Base-by-base conservation (phyloP, 2,797 vertebrate genomes). In the Sebastes kiyomatsui region DNA sequence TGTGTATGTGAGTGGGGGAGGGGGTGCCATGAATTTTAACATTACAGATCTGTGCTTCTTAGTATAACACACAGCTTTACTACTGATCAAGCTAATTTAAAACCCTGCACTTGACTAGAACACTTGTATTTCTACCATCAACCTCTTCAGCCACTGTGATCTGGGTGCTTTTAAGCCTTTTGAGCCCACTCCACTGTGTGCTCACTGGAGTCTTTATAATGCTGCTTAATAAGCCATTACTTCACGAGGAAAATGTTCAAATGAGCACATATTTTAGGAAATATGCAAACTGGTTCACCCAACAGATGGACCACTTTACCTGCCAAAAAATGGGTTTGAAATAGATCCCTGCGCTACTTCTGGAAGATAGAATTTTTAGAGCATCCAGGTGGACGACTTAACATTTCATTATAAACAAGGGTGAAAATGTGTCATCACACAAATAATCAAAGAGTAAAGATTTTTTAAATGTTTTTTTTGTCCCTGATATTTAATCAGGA, bases 241-340 rank as follows among this genome's bases (percentile, higher is more conserved):
- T 64, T 76, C 32, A 77, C 79, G 54, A 79, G 67, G 60, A 69
- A 23, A 67, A 52, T 64, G 27, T 79, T 75, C 5, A 71, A 76
- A 72, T 49, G 20, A 79, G 84, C 70, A 70, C 28, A 75, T 72
- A 77, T 81, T 87, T 87, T 75, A 80, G 78, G 68, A 86, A 74
- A 60, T 58, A 59, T 70, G 35, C 71, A 78, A 75, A 83, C 62
- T 72, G 70, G 23, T 72, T 90, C 76, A 23, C 77, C 72, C 77
- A 67, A 78, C 92, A 94, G 92, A 93, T 93, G 92, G 85, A 83
- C 20, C 65, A 13, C 10, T 59, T 33, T 1, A 82, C 81, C 80
- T 86, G 88, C 89, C 90, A 90, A 72, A 86, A 83, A 77, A 28
- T 5, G 14, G 25, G 6, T 83, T 82, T 55, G 16, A 87, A 86